phyloP scores from a whole-genome alignment of 2,113 vertebrate genomes.

The Hepsetus odoe region DNA sequence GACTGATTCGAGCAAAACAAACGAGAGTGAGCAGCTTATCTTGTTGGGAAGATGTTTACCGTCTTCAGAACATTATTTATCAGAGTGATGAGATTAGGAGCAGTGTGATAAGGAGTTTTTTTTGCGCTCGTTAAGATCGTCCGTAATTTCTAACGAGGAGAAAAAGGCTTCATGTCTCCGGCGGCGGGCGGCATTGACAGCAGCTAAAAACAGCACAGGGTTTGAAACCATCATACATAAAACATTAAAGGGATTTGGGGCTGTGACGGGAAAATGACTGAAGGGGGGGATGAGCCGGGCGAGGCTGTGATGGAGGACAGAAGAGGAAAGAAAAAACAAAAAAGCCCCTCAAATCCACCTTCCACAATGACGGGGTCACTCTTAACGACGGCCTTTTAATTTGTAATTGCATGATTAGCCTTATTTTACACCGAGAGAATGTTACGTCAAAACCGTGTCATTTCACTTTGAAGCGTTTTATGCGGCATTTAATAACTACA shows the following conservation, averaged over 20 bases:
- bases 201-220: background rate
- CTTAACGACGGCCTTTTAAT: background rate
- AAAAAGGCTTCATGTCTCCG: constrained; percentile 11
- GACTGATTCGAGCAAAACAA: background rate
- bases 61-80: constrained; percentile 1
- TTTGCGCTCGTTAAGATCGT: background rate
- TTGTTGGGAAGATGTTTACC: background rate
- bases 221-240: constrained; percentile 38
- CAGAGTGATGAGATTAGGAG: background rate
- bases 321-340: background rate
- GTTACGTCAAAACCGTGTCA: too few species aligned
- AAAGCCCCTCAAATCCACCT: background rate
- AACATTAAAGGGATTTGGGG: constrained; percentile 34
- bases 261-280: constrained; percentile 31
- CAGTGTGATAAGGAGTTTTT: background rate
- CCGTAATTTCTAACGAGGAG: constrained; percentile 21
- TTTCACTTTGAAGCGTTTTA: too few species aligned
- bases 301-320: background rate
- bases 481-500: too few species aligned
- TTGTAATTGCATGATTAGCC: too few species aligned
- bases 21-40: background rate
- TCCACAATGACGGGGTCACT: background rate
- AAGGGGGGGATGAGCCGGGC: background rate
- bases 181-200: background rate
- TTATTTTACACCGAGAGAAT: too few species aligned